Base-by-base conservation (phyloP, 1,140 invertebrate species). In the Drosophila quadrilineata region DNA sequence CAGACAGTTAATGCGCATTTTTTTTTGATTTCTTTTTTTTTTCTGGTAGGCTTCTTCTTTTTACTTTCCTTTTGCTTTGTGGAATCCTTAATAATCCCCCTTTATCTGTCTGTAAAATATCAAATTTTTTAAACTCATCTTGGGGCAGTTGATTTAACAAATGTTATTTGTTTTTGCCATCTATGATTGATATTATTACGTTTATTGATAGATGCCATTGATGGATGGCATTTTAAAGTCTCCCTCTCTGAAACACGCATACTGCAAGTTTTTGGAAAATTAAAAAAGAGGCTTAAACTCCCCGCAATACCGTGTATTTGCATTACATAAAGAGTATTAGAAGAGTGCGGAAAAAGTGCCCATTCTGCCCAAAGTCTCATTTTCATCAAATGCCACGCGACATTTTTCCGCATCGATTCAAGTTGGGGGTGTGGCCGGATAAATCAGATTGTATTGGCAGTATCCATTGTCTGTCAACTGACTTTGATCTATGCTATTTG, bases 1-100 rank as follows among this genome's bases (percentile, higher is more conserved):
- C 71, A 77, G 64, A 73, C 66, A 74, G 69, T 79, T 79, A 71
- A 80, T 85, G 79, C 80, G 79, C 80, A 86, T 63, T 86, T 85
- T 63, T 86, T 85, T 17, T 77, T 40, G 46, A 21, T 59, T 66
- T 45, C 40, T 12, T 43, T 29, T 46, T 35, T 29, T 22, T 52
- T 38, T 41, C 19, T 28, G 58, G 38, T 60, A 62, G 64, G 48
- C 9, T 50, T 50, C 38, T 43, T 48, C 24, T 36, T 45, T 24
- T 40, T 53, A n/a, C n/a, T n/a, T n/a, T n/a, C n/a, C 10, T 24
- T 46, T 9, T 10, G 24, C 40, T 29, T 16, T 29, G 19, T 38
- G n/a, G n/a, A n/a, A 12, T 8, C 12, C 14, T 31, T 41, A 41
- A 60, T 41, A 59, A 65, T 60, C 64, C 21, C 62, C 41, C 17